Base-by-base conservation (phyloP, 2,797 vertebrate species). In the Natrix natrix region DNA sequence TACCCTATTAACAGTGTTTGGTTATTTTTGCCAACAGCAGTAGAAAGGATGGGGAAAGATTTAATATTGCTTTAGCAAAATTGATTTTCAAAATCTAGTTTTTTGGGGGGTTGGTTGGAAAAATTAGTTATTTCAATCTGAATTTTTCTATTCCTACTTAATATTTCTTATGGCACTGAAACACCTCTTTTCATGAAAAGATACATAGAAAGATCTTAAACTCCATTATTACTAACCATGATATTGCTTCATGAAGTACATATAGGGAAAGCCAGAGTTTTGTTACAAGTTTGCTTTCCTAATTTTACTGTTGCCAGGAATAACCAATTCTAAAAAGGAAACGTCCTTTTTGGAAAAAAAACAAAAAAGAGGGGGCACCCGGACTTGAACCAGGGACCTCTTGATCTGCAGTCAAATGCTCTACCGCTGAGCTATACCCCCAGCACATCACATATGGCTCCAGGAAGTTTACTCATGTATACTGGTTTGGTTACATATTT, bases 391-490 rank as follows among this genome's bases (percentile, higher is more conserved):
- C 89, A 7, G 94, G 95, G 95, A 96, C 93, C 94, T 95, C 96
- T 95, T 96, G 94, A 94, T 96, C 94, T 96, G 95, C 96, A 96
- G 96, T 97, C 96, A 97, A 97, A 97, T 96, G 95, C 96, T 97
- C 95, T 97, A 0, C 96, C 97, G 78, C 96, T 97, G 96, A 97
- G 96, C 96, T 96, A 97, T 94, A 96, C 95, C 95, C 97, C 94
- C 94, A 26, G 48, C 28, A 43, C 74, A 66, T 8, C 8, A 2
- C 8, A 2, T 2, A 0, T 6, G 8, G 54, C 17, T 16, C 13
- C 37, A 54, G 28, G 17, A 89, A 60, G 56, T 3, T 28, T 60
- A 60, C 43, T 92, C 37, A 89, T 52, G 43, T 26, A 61, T 60
- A 92, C 87, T 83, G 87, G 87, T 92, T 89, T 92, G 43, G 59